phyloP scores from a whole-genome alignment of 2,888 invertebrate genomes.

The Anthrax anthrax region DNA sequence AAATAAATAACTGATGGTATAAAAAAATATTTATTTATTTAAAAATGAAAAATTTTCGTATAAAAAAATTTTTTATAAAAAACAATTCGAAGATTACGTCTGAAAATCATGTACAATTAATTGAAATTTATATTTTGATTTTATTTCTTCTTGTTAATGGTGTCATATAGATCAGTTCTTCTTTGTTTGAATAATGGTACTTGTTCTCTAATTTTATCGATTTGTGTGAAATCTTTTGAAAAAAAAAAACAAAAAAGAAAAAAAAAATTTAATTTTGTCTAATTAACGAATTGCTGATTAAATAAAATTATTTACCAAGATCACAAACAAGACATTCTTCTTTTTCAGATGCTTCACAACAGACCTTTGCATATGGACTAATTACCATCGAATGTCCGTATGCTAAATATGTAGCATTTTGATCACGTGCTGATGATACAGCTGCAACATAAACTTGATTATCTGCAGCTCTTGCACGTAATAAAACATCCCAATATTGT shows the following conservation, averaged over 20 bases:
- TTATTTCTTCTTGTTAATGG: slow-evolving; percentile 17
- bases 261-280: neutral
- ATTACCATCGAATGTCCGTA: slow-evolving; percentile 80
- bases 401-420: slow-evolving; percentile 68
- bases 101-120: too few species aligned
- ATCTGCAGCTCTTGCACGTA: slow-evolving; percentile 69
- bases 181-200: slow-evolving; percentile 67
- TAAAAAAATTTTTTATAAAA: too few species aligned
- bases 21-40: too few species aligned
- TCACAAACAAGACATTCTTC: slow-evolving; percentile 60
- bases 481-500: slow-evolving; percentile 80
- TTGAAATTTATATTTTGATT: too few species aligned
- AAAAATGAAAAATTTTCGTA: too few species aligned
- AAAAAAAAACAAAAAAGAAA: neutral
- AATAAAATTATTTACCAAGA: slow-evolving; percentile 44
- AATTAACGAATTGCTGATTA: too few species aligned
- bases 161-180: slow-evolving; percentile 60
- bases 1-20: too few species aligned
- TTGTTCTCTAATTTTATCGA: slow-evolving; percentile 65
- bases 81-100: too few species aligned
- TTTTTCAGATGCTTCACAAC: slow-evolving; percentile 49
- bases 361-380: slow-evolving; percentile 63
- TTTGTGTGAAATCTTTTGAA: slow-evolving; percentile 48
- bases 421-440: slow-evolving; percentile 70
- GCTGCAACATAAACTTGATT: slow-evolving; percentile 79